Evolutionary conservation across 1,140 invertebrate genomes (phyloP).

Genomic region (Drosophila paulistorum): DNA sequence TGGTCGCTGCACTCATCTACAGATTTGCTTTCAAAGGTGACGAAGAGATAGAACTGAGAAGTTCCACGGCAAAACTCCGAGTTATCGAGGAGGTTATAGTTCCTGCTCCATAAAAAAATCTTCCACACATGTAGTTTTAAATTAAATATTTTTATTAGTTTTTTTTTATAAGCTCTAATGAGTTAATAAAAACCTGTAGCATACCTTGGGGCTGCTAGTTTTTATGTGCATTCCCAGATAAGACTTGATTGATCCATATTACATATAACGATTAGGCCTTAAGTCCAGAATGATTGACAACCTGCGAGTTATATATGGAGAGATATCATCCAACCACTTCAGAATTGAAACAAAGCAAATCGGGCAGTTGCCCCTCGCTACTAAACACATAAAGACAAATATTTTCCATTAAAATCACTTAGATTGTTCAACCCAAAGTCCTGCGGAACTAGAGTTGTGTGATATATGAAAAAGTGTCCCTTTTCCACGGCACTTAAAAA

Average conservation of each 20-base stretch:
- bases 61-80: slow-evolving; percentile 47
- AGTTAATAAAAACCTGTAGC: slow-evolving; percentile 23
- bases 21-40: slow-evolving; percentile 83
- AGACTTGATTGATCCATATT: not conserved
- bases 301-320: not conserved
- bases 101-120: not conserved
- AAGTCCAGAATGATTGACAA: slow-evolving; percentile 1
- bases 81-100: slow-evolving; percentile 50
- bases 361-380: too few relatives aligned
- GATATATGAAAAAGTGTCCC: too few relatives aligned
- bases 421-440: too few relatives aligned
- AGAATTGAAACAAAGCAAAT: not conserved
- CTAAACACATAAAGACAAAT: too few relatives aligned
- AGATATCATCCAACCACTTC: not conserved
- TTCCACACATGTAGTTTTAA: slow-evolving; percentile 1
- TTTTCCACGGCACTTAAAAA: too few relatives aligned
- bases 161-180: slow-evolving; percentile 19
- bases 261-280: not conserved
- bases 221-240: not conserved
- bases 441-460: too few relatives aligned
- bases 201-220: slow-evolving; percentile 38
- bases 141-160: not conserved
- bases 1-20: slow-evolving; percentile 86
- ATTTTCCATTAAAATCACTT: too few relatives aligned
- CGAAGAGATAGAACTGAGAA: slow-evolving; percentile 43